Evolutionary conservation across 2,797 vertebrate genomes (phyloP).

Genomic region (Pseudomugil gertrudae): DNA sequence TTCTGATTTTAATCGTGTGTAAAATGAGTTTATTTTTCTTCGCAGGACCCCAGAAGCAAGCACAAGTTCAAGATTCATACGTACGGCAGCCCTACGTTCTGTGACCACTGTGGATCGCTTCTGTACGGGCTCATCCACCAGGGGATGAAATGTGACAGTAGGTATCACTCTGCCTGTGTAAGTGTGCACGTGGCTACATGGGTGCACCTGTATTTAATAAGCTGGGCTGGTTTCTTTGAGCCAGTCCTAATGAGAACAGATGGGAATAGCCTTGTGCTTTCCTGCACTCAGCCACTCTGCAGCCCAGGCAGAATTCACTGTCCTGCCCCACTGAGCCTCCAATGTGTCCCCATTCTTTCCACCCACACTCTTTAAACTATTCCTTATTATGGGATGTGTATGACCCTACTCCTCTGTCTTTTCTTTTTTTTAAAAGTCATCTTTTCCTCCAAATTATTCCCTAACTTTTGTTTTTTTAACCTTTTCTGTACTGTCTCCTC

Average conservation of each 20-base stretch:
- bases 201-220: conserved; percentile 30
- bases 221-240: conserved; percentile 41
- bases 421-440: background rate
- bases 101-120: conserved; percentile 96
- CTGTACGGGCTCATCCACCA: conserved; percentile 97
- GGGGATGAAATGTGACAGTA: conserved; percentile 99
- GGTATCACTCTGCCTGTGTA: conserved; percentile 68
- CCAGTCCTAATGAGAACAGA: conserved; percentile 69
- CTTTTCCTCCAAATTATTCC: background rate
- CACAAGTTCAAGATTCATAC: conserved; percentile 99
- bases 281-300: conserved; percentile 42
- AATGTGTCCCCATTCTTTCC: conserved; percentile 51
- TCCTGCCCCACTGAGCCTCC: conserved; percentile 31
- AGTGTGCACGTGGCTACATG: conserved; percentile 11
- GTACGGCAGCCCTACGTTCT: conserved; percentile 96
- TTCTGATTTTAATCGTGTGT: background rate
- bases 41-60: conserved; percentile 96
- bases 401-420: conserved; percentile 13
- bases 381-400: conserved; percentile 12
- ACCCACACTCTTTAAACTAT: conserved; percentile 38
- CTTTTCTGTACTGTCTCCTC: conserved; percentile 1
- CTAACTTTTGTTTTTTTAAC: background rate
- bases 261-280: conserved; percentile 66
- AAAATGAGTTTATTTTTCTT: background rate
- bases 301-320: conserved; percentile 44